Base-by-base conservation (phyloP, 2,113 vertebrate genomes). In the Scolopax mira region DNA sequence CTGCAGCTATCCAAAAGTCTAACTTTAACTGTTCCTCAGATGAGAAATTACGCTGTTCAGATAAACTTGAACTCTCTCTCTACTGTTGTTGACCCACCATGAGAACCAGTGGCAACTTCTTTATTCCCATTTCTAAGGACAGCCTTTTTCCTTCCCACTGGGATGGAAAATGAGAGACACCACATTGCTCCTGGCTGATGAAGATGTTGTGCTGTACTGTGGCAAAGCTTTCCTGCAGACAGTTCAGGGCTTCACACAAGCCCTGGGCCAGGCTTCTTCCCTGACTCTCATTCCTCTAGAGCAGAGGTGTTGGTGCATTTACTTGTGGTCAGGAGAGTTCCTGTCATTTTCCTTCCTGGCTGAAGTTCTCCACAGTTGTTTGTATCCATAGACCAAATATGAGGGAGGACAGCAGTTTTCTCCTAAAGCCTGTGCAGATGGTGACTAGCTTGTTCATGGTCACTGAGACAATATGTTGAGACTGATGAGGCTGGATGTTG, bases 11-110 rank as follows among this genome's bases (percentile, higher is more conserved):
- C 70, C 73, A 46, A 71, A 91, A 87, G 28, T 13, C 39, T 48
- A 41, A 22, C 27, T 60, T 69, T n/a, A 54, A 9, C 42, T 55
- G 13, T 58, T 93, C 51, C 61, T 94, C 69, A 42, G 33, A 46
- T 46, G 11, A 61, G 54, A 80, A 31, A 44, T 78, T 39, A 4
- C 31, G 17, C 41, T 83, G 22, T 77, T 80, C 64, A 90, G 60
- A 22, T 86, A 80, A 83, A 49, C 18, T 35, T 64, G 30, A 60
- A 9, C 48, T 82, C 31, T 88, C 46, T 93, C 62, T 22, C 18
- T 4, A 2, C 57, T 33, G 37, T 69, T 73, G 23, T 48, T 90
- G 71, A 39, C 3, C 16, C 69, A 39, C 35, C 0, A 0, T 25
- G 5, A 64, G 70, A 94, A 58, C 18, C 74, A 51, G 8, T 39